Base-by-base conservation (phyloP, 2,888 invertebrate genomes). In the Zootermopsis nevadensis region DNA sequence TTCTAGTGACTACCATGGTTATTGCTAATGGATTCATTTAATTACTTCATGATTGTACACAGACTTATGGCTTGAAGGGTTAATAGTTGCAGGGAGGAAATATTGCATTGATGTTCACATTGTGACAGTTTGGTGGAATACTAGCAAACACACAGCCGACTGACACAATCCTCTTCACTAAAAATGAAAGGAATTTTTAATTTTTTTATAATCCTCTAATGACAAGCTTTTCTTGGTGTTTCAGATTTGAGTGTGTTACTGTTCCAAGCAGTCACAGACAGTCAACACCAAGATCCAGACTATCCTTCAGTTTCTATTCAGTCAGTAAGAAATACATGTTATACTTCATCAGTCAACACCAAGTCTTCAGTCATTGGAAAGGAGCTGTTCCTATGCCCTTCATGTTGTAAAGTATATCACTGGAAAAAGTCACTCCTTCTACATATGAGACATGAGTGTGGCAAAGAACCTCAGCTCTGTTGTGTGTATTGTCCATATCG, bases 321-420 rank as follows among this genome's bases (percentile, higher is more conserved):
- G n/a, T n/a, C 15, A n/a, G n/a, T n/a, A n/a, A 60, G n/a, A 1
- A 15, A 60, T 60, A 6, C 27, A 7, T n/a, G n/a, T 60, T 7
- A 60, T 8, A 60, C 4, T 60, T 3, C 60, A 60, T 27, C 27
- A 27, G n/a, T 7, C 3, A 60, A 60, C 12, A 7, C 27, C 10
- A 27, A 60, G n/a, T 12, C 60, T 0, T 60, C 42, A 74, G 38
- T 31, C 10, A 74, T 8, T 74, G 74, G 74, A 35, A 33, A n/a
- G 33, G 35, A 38, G 2, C n/a, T 74, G n/a, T 95, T 95, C 89
- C 94, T 94, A 88, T 96, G 96, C 89, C 94, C 94, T 33, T 95
- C 94, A 90, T 96, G 96, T 90, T 94, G 94, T n/a, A 95, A 95
- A 89, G 93, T 95, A 87, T 95, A 95, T 88, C 95, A 95, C 88